Evolutionary conservation across 2,113 vertebrate genomes (phyloP).

Genomic region (Spheniscus mendiculus): DNA sequence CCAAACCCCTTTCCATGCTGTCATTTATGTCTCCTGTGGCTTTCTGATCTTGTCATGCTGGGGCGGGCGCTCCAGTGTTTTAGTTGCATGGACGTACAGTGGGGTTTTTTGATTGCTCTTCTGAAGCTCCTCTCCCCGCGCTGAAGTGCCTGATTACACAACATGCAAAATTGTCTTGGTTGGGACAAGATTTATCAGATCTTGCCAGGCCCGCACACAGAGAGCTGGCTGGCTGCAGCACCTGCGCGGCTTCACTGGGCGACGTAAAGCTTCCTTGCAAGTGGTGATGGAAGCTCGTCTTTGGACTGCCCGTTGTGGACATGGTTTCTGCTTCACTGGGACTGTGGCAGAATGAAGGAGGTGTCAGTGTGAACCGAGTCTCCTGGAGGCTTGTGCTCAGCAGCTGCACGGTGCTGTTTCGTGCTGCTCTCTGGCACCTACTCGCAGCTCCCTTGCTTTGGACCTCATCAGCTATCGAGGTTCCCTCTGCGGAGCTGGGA

Average conservation of each 20-base stretch:
- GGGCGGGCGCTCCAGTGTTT: background rate
- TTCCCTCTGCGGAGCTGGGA: background rate
- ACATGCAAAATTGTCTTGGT: background rate
- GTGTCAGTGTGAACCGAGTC: fast-evolving
- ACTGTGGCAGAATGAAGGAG: background rate
- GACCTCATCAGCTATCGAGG: background rate
- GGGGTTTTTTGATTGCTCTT: background rate
- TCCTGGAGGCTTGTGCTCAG: background rate
- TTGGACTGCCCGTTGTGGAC: fast-evolving
- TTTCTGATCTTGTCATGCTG: constrained; percentile 6
- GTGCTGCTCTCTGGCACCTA: background rate
- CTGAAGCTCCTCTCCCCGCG: background rate
- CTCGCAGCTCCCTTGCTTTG: background rate
- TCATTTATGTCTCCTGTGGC: background rate
- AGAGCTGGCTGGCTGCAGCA: background rate
- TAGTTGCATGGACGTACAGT: fast-evolving
- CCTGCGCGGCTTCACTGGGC: background rate
- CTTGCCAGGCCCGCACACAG: fast-evolving
- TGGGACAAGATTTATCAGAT: background rate
- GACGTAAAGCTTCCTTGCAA: background rate
- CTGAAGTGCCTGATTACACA: background rate
- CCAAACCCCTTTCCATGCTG: background rate
- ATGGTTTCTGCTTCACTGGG: background rate
- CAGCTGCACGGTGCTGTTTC: background rate
- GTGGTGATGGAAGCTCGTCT: background rate